Evolutionary conservation across 2,113 vertebrate species (phyloP).

Genomic region (Pimephales promelas): DNA sequence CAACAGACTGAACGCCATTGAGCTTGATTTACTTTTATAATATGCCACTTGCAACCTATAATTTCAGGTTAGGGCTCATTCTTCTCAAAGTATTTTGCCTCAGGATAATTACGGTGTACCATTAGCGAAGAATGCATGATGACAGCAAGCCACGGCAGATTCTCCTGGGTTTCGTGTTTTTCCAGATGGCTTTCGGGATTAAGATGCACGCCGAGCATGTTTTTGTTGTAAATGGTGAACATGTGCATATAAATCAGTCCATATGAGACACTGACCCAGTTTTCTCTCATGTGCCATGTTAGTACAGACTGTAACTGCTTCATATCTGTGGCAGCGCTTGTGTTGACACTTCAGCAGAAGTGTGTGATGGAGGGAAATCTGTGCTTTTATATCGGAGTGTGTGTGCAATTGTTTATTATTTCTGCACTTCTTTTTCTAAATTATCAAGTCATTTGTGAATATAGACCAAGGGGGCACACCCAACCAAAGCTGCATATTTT

Average conservation of each 20-base stretch:
- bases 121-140: not conserved
- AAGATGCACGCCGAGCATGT: not conserved
- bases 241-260: not conserved
- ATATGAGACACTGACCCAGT: not conserved
- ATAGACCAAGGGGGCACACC: not conserved
- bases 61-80: not conserved
- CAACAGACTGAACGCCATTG: not conserved
- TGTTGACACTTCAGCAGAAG: not conserved
- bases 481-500: not conserved
- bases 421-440: too few relatives aligned
- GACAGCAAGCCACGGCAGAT: conserved; percentile 9
- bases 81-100: not conserved
- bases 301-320: conserved; percentile 5
- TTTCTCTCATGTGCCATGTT: not conserved
- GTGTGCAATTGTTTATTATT: not conserved
- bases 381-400: not conserved
- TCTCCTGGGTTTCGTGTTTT: not conserved
- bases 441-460: not conserved
- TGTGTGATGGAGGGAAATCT: not conserved
- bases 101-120: not conserved
- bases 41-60: not conserved
- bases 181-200: not conserved
- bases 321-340: not conserved
- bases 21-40: not conserved
- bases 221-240: not conserved